Evolutionary conservation across 2,888 invertebrate genomes (phyloP).

Genomic region (Zonitis immaculata): DNA sequence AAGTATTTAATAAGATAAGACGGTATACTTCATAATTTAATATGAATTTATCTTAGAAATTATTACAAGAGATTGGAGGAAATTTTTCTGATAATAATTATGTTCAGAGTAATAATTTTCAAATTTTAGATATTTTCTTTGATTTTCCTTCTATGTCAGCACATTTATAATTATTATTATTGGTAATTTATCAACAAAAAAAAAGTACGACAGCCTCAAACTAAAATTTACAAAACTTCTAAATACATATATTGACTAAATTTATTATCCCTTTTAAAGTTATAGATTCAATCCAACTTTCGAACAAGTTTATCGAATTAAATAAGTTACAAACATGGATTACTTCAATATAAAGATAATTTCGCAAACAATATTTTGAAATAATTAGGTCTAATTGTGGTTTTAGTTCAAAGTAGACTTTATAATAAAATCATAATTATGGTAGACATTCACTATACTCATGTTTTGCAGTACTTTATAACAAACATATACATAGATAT

Average conservation of each 20-base stretch:
- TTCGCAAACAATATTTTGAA: conserved; percentile 2
- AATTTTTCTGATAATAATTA: too few species aligned
- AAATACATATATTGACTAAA: conserved; percentile 24
- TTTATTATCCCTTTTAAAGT: conserved; percentile 27
- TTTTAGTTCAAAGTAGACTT: not conserved
- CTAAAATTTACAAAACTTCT: conserved; percentile 21
- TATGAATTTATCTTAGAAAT: too few species aligned
- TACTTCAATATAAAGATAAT: conserved; percentile 19
- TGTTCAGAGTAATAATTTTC: too few species aligned
- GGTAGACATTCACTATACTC: too few species aligned
- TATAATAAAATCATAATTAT: too few species aligned
- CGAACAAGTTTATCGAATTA: conserved; percentile 20
- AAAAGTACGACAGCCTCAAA: conserved; percentile 11
- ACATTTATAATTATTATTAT: not conserved
- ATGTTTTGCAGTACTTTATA: too few species aligned
- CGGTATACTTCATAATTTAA: not conserved
- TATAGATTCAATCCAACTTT: conserved; percentile 28
- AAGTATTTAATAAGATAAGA: not conserved
- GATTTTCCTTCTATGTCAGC: too few species aligned
- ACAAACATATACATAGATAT: too few species aligned
- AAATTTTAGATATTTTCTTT: too few species aligned
- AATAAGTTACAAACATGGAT: conserved; percentile 21
- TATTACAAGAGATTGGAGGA: too few species aligned
- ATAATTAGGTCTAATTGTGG: not conserved
- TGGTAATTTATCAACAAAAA: not conserved